These are phyloP conservation scores for Melospiza georgiana DNA, from an alignment of 2,113 vertebrate genomes.

Conservation along the genomic window DNA sequence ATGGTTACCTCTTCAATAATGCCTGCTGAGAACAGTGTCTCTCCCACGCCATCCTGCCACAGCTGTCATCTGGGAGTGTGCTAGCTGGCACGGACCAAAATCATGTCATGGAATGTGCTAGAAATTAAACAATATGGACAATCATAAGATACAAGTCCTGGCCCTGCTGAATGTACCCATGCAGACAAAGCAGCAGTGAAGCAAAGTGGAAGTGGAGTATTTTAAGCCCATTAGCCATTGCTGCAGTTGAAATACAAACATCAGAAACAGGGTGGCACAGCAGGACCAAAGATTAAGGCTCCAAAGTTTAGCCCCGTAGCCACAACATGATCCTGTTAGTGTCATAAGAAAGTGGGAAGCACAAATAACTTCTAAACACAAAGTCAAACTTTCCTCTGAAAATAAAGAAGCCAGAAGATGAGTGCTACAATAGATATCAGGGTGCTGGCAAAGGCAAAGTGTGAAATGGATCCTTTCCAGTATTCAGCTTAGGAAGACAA, in stretches of 20 bases:
- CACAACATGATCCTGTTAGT: background rate
- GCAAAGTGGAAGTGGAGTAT: background rate
- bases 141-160: background rate
- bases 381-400: slow-evolving; percentile 22
- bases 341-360: background rate
- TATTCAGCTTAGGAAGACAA: slow-evolving; percentile 54
- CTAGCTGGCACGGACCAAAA: background rate
- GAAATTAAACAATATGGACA: slow-evolving; percentile 10
- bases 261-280: background rate
- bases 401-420: slow-evolving; percentile 36
- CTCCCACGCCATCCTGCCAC: background rate
- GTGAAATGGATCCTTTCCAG: slow-evolving; percentile 57
- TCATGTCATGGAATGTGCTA: background rate
- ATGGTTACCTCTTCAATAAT: background rate
- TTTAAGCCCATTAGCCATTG: accelerated
- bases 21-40: background rate
- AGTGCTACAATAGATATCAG: slow-evolving; percentile 38
- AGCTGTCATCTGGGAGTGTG: background rate
- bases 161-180: background rate
- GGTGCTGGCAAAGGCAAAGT: background rate
- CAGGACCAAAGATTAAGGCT: background rate
- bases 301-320: background rate
- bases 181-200: background rate
- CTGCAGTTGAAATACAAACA: background rate
- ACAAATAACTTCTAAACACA: background rate